phyloP scores from a whole-genome alignment of 2,888 invertebrate genomes.

The Agrilus cyanescens region DNA sequence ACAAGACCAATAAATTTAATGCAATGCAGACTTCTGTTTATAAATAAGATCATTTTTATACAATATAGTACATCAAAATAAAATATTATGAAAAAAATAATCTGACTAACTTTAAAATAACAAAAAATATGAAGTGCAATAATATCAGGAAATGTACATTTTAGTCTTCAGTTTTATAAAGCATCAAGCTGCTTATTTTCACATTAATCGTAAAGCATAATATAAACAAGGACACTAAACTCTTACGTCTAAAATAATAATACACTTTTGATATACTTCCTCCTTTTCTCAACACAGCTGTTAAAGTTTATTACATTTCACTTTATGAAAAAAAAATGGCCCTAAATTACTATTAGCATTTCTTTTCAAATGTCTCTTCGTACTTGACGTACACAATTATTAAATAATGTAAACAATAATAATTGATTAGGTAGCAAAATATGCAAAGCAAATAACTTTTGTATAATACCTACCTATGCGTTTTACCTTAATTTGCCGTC shows the following conservation, averaged over 20 bases:
- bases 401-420: too few species aligned
- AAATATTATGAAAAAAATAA: conserved; percentile 5
- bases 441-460: too few species aligned
- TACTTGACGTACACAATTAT: too few species aligned
- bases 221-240: too few species aligned
- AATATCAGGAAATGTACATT: conserved; percentile 17
- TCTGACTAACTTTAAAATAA: conserved; percentile 8
- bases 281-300: background rate
- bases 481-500: too few species aligned
- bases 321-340: too few species aligned
- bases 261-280: background rate
- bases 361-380: too few species aligned
- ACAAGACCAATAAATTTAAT: conserved; percentile 23
- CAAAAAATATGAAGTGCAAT: conserved; percentile 14
- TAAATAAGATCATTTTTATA: conserved; percentile 32
- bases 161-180: conserved; percentile 19
- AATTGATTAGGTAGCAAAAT: too few species aligned
- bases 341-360: too few species aligned
- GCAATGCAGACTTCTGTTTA: conserved; percentile 31
- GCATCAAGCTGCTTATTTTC: conserved; percentile 22
- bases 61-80: conserved; percentile 30
- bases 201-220: background rate
- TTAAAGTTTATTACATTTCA: too few species aligned
- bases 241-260: too few species aligned
- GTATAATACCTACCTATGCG: too few species aligned